phyloP scores from a whole-genome alignment of 53 echinoderm and acorn worm species.

The Pentamera pediparva region DNA sequence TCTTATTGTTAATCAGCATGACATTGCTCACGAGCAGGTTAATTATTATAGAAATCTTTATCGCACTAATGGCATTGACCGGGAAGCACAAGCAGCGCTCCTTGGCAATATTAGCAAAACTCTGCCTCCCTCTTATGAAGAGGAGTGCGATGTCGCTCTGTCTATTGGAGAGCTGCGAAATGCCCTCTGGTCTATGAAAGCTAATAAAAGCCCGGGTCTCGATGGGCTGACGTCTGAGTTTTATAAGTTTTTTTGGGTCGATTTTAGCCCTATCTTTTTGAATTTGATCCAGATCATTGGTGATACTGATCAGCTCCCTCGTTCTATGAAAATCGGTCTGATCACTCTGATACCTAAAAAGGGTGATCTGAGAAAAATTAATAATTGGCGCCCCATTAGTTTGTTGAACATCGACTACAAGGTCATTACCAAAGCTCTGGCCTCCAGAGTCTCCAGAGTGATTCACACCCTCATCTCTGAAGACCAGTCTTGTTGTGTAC shows the following conservation, averaged over 20 bases:
- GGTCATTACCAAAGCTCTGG: conserved; percentile 33
- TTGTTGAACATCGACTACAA: conserved; percentile 48
- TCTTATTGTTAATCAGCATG: neutral
- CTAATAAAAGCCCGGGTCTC: neutral
- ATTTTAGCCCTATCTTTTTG: neutral
- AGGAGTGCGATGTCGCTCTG: neutral
- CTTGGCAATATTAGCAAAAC: neutral
- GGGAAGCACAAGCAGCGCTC: neutral
- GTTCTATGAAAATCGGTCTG: neutral
- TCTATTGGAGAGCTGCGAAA: neutral
- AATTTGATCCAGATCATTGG: neutral
- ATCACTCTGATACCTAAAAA: conserved; percentile 2
- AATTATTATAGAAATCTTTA: neutral
- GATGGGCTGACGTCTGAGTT: neutral
- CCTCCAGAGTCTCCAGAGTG: conserved; percentile 14
- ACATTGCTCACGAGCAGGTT: neutral
- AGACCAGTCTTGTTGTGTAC: conserved; percentile 27
- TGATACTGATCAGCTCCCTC: neutral
- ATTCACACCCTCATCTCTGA: neutral
- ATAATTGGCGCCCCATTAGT: conserved; percentile 50
- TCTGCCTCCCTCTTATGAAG: neutral
- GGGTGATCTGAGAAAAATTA: neutral
- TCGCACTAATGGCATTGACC: too few relatives aligned
- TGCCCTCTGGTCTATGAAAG: neutral
- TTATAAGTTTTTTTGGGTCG: neutral